Percentiles rank a stretch among this genome's conserved stretches.
phyloP scores from a whole-genome alignment of 2,888 invertebrate genomes.

The Morpho deidamia region DNA sequence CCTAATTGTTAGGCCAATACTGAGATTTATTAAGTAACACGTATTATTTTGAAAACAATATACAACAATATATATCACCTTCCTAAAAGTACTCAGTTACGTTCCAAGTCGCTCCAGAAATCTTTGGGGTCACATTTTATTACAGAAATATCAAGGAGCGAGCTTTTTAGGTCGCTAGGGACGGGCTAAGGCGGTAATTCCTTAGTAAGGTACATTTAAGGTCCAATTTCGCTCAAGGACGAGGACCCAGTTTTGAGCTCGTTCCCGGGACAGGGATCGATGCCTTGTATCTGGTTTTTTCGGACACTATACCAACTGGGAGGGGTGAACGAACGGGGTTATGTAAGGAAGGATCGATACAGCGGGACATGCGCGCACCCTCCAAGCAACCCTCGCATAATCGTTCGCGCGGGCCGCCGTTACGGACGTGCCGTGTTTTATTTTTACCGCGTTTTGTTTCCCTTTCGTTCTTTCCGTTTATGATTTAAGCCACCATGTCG shows the following conservation, averaged over 20 bases:
- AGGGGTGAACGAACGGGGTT: constrained; percentile 75
- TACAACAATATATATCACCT: background rate
- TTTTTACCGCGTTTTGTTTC: constrained; percentile 78
- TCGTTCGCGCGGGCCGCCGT: constrained; percentile 70
- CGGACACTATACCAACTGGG: constrained; percentile 71
- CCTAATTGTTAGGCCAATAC: no score
- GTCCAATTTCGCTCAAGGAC: constrained; percentile 22
- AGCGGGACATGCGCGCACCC: constrained; percentile 52
- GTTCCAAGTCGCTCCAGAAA: constrained; percentile 26
- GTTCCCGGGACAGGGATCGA: constrained; percentile 57
- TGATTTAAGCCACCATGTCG: constrained; percentile 85
- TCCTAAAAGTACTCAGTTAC: constrained; percentile 5
- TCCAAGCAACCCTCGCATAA: constrained; percentile 47
- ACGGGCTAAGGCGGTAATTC: constrained; percentile 21
- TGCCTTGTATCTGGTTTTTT: constrained; percentile 73
- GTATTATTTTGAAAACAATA: no score
- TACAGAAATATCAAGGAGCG: constrained; percentile 30
- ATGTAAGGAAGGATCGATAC: constrained; percentile 68
- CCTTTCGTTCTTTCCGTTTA: constrained; percentile 79
- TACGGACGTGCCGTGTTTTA: constrained; percentile 71
- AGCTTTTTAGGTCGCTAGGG: constrained; percentile 33
- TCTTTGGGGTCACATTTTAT: constrained; percentile 32
- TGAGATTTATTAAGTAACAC: no score
- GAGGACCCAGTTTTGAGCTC: constrained; percentile 31
- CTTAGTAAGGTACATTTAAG: constrained; percentile 20